Conservation (phyloP, 2,888 invertebrate genomes). For the Stenichneumon culpator region DNA sequence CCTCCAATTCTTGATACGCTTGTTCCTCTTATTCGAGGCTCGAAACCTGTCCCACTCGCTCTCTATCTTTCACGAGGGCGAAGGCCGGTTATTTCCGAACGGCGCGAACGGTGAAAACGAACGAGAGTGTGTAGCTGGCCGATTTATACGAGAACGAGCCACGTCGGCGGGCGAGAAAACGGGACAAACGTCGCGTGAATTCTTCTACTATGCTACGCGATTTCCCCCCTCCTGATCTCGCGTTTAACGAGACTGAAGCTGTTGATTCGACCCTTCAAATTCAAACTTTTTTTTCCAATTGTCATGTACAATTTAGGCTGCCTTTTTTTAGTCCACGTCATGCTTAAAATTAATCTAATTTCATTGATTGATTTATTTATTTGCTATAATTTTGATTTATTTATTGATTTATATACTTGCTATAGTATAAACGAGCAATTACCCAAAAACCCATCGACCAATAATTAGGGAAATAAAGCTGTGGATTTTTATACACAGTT, state of each 20-base stretch:
- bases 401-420: too few species aligned
- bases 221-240: background rate
- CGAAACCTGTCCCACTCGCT: conserved; percentile 57
- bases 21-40: conserved; percentile 26
- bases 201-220: conserved; percentile 37
- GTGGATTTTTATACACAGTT: too few species aligned
- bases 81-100: conserved; percentile 78
- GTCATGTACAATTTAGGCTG: background rate
- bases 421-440: too few species aligned
- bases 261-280: background rate
- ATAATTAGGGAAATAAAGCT: too few species aligned
- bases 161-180: conserved; percentile 67
- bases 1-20: conserved; percentile 52
- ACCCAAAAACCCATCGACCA: too few species aligned
- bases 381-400: too few species aligned
- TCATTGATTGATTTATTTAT: background rate
- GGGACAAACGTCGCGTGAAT: conserved; percentile 55
- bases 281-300: background rate
- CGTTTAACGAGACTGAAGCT: background rate
- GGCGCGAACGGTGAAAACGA: conserved; percentile 72
- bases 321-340: background rate
- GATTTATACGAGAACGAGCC: conserved; percentile 67
- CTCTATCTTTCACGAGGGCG: conserved; percentile 72
- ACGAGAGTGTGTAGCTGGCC: conserved; percentile 67
- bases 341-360: background rate